Percentiles rank a stretch among this genome's conserved stretches.
Conservation (phyloP, 2,113 vertebrate genomes). For the Arenaria interpres region DNA sequence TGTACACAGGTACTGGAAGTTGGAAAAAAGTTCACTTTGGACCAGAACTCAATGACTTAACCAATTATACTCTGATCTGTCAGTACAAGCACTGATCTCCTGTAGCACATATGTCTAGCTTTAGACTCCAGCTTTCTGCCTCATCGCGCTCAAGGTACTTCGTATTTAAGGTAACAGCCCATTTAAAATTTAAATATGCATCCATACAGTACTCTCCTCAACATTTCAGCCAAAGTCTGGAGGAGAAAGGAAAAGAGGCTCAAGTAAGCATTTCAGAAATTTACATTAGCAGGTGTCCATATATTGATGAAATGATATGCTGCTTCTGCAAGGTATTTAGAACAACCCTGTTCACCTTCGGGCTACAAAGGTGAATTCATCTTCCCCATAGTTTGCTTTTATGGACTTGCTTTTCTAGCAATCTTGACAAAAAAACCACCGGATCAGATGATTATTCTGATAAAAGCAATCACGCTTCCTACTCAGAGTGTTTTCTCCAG, state of each 20-base stretch:
- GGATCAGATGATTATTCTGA: neutral
- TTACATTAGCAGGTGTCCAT: neutral
- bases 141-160: neutral
- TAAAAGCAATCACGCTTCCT: neutral
- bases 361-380: neutral
- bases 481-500: neutral
- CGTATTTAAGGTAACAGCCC: neutral
- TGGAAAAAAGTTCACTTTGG: neutral
- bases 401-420: neutral
- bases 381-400: neutral
- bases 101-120: neutral
- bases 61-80: neutral
- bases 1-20: neutral
- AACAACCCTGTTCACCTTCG: neutral
- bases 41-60: neutral
- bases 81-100: neutral
- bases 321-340: neutral
- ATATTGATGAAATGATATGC: neutral
- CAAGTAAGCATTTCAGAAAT: neutral
- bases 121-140: neutral
- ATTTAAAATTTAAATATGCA: neutral
- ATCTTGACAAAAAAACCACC: neutral
- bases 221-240: neutral
- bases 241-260: neutral
- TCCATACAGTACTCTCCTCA: neutral